A percentile compares a stretch with the other conserved stretches of the same genome.
These are phyloP conservation scores for Beris chalybata DNA, from an alignment of 2,888 invertebrate genomes.

Conservation along the genomic window DNA sequence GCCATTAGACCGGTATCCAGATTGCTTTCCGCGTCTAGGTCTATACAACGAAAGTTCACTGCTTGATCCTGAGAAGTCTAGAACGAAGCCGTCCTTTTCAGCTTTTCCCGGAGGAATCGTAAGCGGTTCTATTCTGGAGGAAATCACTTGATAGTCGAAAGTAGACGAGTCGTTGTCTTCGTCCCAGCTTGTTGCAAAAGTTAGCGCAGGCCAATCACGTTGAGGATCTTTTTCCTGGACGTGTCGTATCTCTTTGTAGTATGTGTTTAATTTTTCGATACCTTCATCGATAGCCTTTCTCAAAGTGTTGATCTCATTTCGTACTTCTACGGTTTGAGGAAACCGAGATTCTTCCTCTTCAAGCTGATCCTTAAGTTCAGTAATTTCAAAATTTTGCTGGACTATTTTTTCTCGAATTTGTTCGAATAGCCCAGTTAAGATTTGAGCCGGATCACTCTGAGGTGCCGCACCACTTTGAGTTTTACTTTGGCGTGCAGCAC, in stretches of 20 bases:
- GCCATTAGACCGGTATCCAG: slow-evolving; percentile 69
- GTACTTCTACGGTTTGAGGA: background rate
- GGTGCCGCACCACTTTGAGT: too few species aligned
- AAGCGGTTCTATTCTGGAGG: slow-evolving; percentile 8
- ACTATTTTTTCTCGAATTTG: slow-evolving; percentile 8
- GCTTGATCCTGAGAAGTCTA: background rate
- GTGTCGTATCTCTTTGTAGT: slow-evolving; percentile 44
- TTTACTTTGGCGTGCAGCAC: too few species aligned
- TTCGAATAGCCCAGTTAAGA: background rate
- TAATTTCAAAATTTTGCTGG: slow-evolving; percentile 7
- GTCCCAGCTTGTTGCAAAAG: slow-evolving; percentile 50
- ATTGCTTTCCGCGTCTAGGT: slow-evolving; percentile 60
- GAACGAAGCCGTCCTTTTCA: background rate
- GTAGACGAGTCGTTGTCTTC: slow-evolving; percentile 44
- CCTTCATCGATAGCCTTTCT: slow-evolving; percentile 5
- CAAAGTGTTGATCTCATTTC: slow-evolving; percentile 3
- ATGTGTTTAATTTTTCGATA: slow-evolving; percentile 6
- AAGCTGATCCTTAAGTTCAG: slow-evolving; percentile 8
- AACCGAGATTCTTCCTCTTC: background rate
- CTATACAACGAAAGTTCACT: slow-evolving; percentile 39
- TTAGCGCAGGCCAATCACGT: slow-evolving; percentile 47
- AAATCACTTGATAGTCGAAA: slow-evolving; percentile 17
- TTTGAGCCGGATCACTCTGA: too few species aligned
- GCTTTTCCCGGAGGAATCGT: background rate
- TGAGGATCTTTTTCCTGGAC: slow-evolving; percentile 51